phyloP scores from a whole-genome alignment of 2,888 invertebrate species.

The Eristalis intricaria region DNA sequence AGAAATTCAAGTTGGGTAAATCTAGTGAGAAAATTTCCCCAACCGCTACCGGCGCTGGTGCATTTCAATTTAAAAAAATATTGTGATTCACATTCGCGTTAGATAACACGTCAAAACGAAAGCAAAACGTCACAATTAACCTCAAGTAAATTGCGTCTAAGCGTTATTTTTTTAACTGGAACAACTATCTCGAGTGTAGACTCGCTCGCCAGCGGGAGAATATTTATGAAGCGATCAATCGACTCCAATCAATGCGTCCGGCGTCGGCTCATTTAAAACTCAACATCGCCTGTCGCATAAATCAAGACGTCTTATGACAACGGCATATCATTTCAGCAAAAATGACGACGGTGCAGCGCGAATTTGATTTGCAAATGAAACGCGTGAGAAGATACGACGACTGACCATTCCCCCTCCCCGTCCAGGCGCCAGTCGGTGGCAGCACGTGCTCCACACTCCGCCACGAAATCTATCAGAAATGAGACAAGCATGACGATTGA shows the following conservation, averaged over 20 bases:
- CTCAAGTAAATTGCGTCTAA: constrained; percentile 14
- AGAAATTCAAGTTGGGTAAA: neutral
- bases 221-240: constrained; percentile 57
- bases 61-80: neutral
- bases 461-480: neutral
- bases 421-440: neutral
- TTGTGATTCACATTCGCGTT: neutral
- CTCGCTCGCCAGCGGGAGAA: neutral
- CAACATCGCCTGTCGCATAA: constrained; percentile 39
- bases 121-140: neutral
- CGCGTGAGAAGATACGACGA: neutral
- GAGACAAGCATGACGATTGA: neutral
- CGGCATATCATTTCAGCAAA: constrained; percentile 17
- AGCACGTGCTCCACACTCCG: neutral
- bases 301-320: constrained; percentile 50
- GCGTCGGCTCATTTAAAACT: constrained; percentile 16
- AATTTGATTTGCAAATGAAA: constrained; percentile 1
- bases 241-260: constrained; percentile 40
- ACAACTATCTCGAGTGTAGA: neutral
- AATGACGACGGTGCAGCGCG: constrained; percentile 26
- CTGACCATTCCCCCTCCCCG: neutral
- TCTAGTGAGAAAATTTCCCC: neutral
- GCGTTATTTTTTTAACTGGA: constrained; percentile 1
- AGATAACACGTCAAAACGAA: neutral
- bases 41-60: neutral